These are phyloP conservation scores for Autographa gamma DNA, from an alignment of 2,888 invertebrate genomes.

Conservation along the genomic window DNA sequence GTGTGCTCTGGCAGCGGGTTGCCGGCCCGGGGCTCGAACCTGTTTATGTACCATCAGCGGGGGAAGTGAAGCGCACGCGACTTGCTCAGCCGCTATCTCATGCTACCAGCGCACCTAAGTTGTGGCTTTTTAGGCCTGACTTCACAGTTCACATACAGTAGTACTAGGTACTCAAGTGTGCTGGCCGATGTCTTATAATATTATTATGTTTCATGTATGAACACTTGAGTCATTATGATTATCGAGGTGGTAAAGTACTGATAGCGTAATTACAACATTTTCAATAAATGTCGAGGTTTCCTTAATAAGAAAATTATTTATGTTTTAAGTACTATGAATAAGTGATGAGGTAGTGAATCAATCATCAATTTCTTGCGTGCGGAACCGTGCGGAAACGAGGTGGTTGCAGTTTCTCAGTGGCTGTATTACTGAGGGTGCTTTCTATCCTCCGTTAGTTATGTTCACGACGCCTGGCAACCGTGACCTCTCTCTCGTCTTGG, in stretches of 20 bases:
- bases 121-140: conserved; percentile 11
- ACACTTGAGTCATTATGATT: no score
- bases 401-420: not conserved
- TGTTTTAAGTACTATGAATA: no score
- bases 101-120: conserved; percentile 3
- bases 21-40: conserved; percentile 43
- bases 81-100: conserved; percentile 55
- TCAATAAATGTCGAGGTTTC: no score
- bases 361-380: no score
- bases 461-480: not conserved
- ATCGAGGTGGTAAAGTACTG: no score
- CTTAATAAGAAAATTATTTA: no score
- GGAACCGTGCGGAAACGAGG: not conserved
- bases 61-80: conserved; percentile 67
- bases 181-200: no score
- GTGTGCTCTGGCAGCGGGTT: conserved; percentile 61
- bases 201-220: no score
- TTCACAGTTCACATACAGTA: no score
- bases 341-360: no score
- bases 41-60: conserved; percentile 65
- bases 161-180: no score
- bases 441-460: not conserved
- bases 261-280: no score
- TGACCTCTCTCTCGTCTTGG: not conserved
- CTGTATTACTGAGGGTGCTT: not conserved